Evolutionary conservation across 2,113 vertebrate genomes (phyloP).

Genomic region (Puffinus mauretanicus): DNA sequence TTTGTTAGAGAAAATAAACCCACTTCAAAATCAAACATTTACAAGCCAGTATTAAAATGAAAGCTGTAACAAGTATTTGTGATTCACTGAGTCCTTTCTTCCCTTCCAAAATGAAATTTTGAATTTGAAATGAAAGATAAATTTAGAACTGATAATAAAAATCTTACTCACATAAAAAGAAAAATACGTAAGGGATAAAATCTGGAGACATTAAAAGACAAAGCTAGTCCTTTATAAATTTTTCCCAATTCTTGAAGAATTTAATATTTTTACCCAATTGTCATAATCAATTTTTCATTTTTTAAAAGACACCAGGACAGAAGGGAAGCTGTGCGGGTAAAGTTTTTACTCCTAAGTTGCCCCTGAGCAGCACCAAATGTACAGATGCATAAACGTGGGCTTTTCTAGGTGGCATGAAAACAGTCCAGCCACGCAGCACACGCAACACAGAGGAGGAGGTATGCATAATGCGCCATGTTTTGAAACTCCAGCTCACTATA

Average conservation of each 20-base stretch:
- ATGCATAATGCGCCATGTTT: neutral
- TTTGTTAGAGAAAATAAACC: neutral
- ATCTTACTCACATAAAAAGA: neutral
- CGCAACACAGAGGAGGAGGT: neutral
- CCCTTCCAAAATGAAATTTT: constrained; percentile 2
- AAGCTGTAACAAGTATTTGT: neutral
- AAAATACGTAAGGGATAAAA: neutral
- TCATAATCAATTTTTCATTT: neutral
- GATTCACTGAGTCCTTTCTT: constrained; percentile 19
- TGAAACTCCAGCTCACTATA: neutral
- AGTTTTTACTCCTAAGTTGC: neutral
- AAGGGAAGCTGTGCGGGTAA: neutral
- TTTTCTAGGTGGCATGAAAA: neutral
- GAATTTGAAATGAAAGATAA: neutral
- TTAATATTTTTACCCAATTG: neutral
- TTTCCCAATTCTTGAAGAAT: neutral
- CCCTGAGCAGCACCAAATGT: neutral
- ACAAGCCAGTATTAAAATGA: neutral
- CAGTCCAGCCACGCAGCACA: neutral
- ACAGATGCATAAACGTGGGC: neutral
- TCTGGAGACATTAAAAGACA: neutral
- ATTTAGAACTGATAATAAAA: neutral
- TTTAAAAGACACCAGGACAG: neutral
- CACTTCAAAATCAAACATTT: constrained; percentile 8
- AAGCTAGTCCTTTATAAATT: neutral